Evolutionary conservation across 2,888 invertebrate genomes (phyloP).

Genomic region (Tetragonisca angustula): DNA sequence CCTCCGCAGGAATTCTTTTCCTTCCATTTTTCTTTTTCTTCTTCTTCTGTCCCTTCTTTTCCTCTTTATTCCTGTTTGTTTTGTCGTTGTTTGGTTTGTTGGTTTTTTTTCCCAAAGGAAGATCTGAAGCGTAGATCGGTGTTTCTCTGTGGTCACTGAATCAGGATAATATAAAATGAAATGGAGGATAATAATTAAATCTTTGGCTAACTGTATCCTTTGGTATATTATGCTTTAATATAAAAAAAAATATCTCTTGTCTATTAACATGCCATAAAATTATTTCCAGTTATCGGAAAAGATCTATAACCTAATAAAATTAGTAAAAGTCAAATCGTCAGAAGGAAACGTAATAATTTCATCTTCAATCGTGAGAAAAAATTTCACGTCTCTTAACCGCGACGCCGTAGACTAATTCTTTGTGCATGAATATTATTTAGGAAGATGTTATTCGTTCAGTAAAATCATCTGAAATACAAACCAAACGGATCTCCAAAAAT

Average conservation of each 20-base stretch:
- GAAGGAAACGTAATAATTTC: background rate
- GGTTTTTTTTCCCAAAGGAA: background rate
- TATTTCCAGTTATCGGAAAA: background rate
- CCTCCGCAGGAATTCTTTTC: constrained; percentile 5
- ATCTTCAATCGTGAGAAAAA: background rate
- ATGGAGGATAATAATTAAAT: too few relatives aligned
- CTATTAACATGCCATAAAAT: background rate
- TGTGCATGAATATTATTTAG: too few relatives aligned
- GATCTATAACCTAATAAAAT: too few relatives aligned
- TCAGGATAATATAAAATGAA: too few relatives aligned
- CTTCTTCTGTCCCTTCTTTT: background rate
- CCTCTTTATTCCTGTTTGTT: too few relatives aligned
- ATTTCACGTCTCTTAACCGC: background rate
- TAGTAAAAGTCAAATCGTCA: too few relatives aligned
- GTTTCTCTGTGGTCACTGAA: background rate
- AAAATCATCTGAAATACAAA: background rate
- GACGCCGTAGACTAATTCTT: background rate
- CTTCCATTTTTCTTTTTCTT: background rate
- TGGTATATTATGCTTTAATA: too few relatives aligned
- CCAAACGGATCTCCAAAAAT: background rate
- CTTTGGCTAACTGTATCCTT: too few relatives aligned
- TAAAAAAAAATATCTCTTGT: too few relatives aligned
- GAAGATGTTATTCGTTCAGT: too few relatives aligned
- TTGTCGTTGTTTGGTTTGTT: background rate
- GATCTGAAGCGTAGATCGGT: background rate